phyloP scores from a whole-genome alignment of 1,140 invertebrate genomes.

The Musca domestica region DNA sequence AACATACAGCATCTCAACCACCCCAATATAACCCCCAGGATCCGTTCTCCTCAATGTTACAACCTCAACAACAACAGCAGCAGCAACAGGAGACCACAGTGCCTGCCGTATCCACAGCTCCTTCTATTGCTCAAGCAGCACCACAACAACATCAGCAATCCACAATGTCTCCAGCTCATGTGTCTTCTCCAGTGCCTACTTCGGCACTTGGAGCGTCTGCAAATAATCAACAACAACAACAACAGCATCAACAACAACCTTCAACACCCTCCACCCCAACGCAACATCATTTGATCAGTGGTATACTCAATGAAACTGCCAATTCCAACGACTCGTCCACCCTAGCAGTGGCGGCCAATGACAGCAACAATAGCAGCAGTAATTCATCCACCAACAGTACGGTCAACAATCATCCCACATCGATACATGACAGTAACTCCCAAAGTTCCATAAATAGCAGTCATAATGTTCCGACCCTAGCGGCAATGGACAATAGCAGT shows the following conservation, averaged over 20 bases:
- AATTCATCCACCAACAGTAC: constrained; percentile 52
- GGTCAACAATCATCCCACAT: constrained; percentile 50
- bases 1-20: constrained; percentile 26
- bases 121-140: too few species aligned
- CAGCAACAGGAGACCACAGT: constrained; percentile 18
- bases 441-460: constrained; percentile 51
- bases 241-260: constrained; percentile 22
- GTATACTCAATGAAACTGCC: constrained; percentile 48
- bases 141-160: background rate
- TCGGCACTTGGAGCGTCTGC: background rate
- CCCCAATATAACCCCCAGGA: background rate
- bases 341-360: constrained; percentile 46
- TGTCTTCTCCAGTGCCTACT: constrained; percentile 39
- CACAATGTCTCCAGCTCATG: constrained; percentile 41
- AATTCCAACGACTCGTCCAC: constrained; percentile 52
- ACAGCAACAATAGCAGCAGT: constrained; percentile 50
- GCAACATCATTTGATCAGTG: constrained; percentile 47
- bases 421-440: constrained; percentile 50
- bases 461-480: constrained; percentile 37
- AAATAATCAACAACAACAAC: constrained; percentile 10
- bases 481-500: constrained; percentile 31
- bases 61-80: constrained; percentile 35
- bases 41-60: constrained; percentile 7
- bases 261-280: constrained; percentile 32
- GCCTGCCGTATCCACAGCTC: background rate